These are phyloP conservation scores for Erithacus rubecula DNA, from an alignment of 2,797 vertebrate species.

Conservation along the genomic window DNA sequence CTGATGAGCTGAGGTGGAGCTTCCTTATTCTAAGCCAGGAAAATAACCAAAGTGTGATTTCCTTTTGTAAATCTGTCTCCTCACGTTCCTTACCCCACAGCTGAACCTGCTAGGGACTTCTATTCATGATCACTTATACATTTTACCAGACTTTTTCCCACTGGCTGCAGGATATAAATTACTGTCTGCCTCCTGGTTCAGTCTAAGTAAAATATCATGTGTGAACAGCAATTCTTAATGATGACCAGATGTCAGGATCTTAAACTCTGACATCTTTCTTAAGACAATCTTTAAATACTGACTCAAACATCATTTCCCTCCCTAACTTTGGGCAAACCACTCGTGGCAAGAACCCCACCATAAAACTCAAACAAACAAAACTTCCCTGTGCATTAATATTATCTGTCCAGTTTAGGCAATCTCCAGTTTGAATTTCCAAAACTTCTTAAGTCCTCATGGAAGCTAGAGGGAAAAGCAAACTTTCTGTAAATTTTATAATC, in stretches of 20 bases:
- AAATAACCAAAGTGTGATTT: slow-evolving; percentile 23
- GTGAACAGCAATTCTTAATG: not conserved
- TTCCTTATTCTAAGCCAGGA: not conserved
- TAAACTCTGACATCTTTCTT: not conserved
- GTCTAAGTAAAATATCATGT: slow-evolving; percentile 19
- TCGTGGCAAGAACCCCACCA: not conserved
- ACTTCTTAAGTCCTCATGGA: not conserved
- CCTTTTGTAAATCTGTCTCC: not conserved
- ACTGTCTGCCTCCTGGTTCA: not conserved
- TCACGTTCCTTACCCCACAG: not conserved
- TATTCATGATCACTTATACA: not conserved
- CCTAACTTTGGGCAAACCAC: not conserved
- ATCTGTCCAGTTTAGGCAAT: not conserved
- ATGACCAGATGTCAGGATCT: slow-evolving; percentile 37
- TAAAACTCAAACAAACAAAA: not conserved
- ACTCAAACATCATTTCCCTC: not conserved
- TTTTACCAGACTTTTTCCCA: slow-evolving; percentile 22
- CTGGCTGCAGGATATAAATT: slow-evolving; percentile 12
- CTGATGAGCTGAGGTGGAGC: not conserved
- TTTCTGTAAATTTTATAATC: not conserved
- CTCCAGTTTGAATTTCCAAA: not conserved
- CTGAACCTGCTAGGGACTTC: not conserved
- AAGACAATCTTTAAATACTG: not conserved
- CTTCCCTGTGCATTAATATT: fast-evolving
- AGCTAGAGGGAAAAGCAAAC: not conserved